Evolutionary conservation across 2,113 vertebrate species (phyloP).

Genomic region (Cryptomyrus ogoouensis): DNA sequence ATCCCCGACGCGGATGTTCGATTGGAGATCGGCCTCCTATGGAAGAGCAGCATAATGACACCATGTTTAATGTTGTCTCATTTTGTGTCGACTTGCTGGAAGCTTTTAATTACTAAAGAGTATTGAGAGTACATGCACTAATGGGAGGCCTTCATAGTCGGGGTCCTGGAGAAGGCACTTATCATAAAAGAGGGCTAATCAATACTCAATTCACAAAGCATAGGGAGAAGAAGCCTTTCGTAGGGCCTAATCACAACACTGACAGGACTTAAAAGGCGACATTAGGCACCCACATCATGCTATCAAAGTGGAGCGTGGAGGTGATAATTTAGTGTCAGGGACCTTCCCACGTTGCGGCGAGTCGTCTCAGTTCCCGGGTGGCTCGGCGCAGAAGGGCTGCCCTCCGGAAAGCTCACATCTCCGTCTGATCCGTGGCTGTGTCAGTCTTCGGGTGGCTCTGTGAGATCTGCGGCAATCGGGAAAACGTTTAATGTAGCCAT

Average conservation of each 20-base stretch:
- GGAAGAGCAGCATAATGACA: not conserved
- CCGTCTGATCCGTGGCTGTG: not conserved
- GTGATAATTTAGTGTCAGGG: not conserved
- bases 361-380: not conserved
- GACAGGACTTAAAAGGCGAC: constrained; percentile 1
- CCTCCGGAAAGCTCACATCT: not conserved
- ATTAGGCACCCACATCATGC: constrained; percentile 8
- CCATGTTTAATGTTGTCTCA: not conserved
- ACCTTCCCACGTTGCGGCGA: not conserved
- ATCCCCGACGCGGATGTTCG: constrained; percentile 49
- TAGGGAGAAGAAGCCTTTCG: not conserved
- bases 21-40: not conserved
- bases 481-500: not conserved
- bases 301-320: not conserved
- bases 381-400: not conserved
- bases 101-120: constrained; percentile 8
- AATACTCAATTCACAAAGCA: constrained; percentile 7
- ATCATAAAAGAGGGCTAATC: not conserved
- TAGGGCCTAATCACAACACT: not conserved
- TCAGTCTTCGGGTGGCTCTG: not conserved
- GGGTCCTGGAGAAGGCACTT: not conserved
- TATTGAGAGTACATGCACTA: constrained; percentile 3
- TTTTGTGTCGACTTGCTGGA: not conserved
- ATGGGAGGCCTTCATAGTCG: not conserved
- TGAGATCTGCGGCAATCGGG: not conserved